Evolutionary conservation across 2,113 vertebrate genomes (phyloP), one percentile per base, ranked within the genome.

Genomic region (Nesospiza acunhae): DNA sequence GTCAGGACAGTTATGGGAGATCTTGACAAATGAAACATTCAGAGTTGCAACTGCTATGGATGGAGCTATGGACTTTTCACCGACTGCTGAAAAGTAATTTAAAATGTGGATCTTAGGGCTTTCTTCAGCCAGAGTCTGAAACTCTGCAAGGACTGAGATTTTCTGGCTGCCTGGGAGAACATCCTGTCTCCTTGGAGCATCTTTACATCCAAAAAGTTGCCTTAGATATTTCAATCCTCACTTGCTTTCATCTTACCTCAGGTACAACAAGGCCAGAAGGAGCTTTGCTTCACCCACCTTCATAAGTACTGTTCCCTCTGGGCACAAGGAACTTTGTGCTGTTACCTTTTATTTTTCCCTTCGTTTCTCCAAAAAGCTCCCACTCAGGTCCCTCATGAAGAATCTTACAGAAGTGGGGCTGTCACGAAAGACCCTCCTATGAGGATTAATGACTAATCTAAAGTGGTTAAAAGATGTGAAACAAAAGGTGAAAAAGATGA

Each of bases 361-460:
- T 8, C 2, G 42, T 70, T 62, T 33, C 23, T 18, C 23, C 17
- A n/a, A 37, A 86, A 92, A 50, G 3, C 7, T 77, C 50, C 42
- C 31, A 10, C 26, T 86, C 35, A 4, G 42, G 39, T 62, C 19
- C 27, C 33, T 89, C 46, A 13, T 4, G 24, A 84, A 78, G 56
- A 44, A 39, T 42, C 7, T 82, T 52, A 24, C 19, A 82, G 63
- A 81, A 95, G 56, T 21, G 35, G 22, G 75, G 19, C 52, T 75
- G 47, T 44, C 55, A 84, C 2, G 6, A 63, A 93, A 86, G 47
- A 63, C 50, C 44, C 31, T 89, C 83, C 80, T 78, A 5, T 70
- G 76, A 92, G 79, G 68, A 92, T 52, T 93, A 90, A 81, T 67
- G 47, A 55, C 55, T 89, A 83, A 91, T 60, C 41, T 76, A 55